Evolutionary conservation across 2,797 vertebrate genomes (phyloP), one percentile per base, ranked within the genome.

Genomic region (Anguilla megastoma): DNA sequence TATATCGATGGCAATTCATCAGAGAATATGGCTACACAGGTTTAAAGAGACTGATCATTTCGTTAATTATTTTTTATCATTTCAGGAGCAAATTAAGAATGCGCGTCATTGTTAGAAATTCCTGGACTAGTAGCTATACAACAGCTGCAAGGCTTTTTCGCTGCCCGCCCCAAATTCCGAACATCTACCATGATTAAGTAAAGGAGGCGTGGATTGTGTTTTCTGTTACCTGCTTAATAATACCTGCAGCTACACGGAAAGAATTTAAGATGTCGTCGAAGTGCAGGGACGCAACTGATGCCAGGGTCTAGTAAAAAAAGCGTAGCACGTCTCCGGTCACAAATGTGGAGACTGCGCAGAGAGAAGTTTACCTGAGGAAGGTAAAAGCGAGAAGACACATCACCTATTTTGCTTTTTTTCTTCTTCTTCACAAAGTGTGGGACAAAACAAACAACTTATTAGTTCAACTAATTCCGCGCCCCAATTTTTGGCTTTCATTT

Each of bases 141-240:
- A 52, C 50, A 52, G 18, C 4, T 24, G 5, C 41, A 48, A 7
- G 45, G 18, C 45, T 50, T 24, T n/a, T 82, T 4, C 86, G 87
- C 94, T 93, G 94, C 93, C 94, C 93, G 90, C 94, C 95, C 95
- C 95, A 92, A 94, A 90, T 91, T 86, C 91, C 90, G 91, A 90
- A 87, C 89, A 92, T 90, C 90, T 92, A 90, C 56, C 87, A 92
- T 88, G 89, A 87, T 82, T 56, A 90, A 88, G 89, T 69, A 91
- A 88, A 91, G 93, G 91, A 90, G 85, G 92, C 92, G 93, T 93
- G 93, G 93, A 93, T 85, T 93, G 92, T 88, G 90, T 88, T 93
- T 94, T 95, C 92, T 93, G 92, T 95, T 95, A 96, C 96, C 96
- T 97, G 95, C 91, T 79, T 89, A 90, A 93, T 92, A 92, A 90